Evolutionary conservation across 1,140 invertebrate species (phyloP), one percentile per base, ranked within the genome.

Genomic region (Bradysia coprophila): DNA sequence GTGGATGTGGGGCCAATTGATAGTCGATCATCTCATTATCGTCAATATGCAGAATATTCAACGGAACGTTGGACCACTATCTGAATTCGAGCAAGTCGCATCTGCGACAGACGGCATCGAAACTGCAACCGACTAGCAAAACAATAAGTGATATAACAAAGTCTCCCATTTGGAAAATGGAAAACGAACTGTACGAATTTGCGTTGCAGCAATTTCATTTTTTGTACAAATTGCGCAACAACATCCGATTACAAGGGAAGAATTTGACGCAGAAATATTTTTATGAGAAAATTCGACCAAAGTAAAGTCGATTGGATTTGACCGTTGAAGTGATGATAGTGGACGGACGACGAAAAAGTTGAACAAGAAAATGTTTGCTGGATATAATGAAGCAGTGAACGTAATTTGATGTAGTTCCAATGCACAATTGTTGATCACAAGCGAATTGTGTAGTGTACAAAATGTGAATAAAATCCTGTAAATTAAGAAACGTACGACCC

Each of bases 181-280:
- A 99, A 63, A 89, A 93, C 60, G 91, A 98, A 57, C 73, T 98
- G 28, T 98, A 98, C 53, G 81, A 94, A 52, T 98, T 94, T 66
- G 91, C 88, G 10, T 55, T 83, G 31, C 72, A 82, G 53, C 86
- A 96, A 51, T 98, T 98, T 61, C 81, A 92, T 57, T 89, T 85
- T 63, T 68, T 86, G 1, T 89, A 88, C 58, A 81, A 75, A 51
- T 66, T 69, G 33, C 62, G 62, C 50, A 68, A 57, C 61, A 76
- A 66, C 60, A 45, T 60, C 1, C 50, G 51, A 43, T 49, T 57
- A 40, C 57, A 58, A 9, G 57, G 58, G 40, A 39, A 43, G 40
- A 59, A 59, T 44, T 77, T 75, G 40, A 62, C 72, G 19, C 85
- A 90, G 51, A 79, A 76, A 51, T 93, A 85, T 62, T 81, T 84